A percentile compares a stretch with the other conserved stretches of the same genome.
Evolutionary conservation across 2,888 invertebrate species (phyloP).

Genomic region (Drosophila tanythrix): DNA sequence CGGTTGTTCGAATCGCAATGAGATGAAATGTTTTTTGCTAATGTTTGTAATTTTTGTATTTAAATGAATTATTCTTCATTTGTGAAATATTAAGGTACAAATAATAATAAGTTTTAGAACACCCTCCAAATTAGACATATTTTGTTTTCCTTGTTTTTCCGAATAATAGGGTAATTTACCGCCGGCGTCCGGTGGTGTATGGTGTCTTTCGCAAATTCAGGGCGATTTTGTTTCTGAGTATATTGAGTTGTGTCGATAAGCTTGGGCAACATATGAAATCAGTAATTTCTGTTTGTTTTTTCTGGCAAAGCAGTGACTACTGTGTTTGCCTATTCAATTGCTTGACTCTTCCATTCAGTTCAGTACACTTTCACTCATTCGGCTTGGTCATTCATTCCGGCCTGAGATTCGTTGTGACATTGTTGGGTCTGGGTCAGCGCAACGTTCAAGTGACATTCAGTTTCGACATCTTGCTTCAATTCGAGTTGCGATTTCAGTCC

Average conservation of each 20-base stretch:
- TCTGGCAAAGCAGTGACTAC: too few relatives aligned
- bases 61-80: too few relatives aligned
- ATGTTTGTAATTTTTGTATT: too few relatives aligned
- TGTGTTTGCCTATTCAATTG: too few relatives aligned
- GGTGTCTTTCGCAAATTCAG: too few relatives aligned
- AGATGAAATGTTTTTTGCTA: neutral
- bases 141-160: neutral
- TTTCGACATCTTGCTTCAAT: constrained; percentile 22
- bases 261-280: too few relatives aligned
- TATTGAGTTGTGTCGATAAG: too few relatives aligned
- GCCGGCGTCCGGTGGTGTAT: neutral
- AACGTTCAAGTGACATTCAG: constrained; percentile 46
- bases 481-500: constrained; percentile 28
- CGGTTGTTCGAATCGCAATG: too few relatives aligned
- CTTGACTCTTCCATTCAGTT: constrained; percentile 30
- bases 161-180: too few relatives aligned
- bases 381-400: constrained; percentile 32
- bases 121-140: neutral
- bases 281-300: too few relatives aligned
- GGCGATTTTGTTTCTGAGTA: too few relatives aligned
- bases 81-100: neutral
- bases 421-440: constrained; percentile 26
- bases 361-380: constrained; percentile 30
- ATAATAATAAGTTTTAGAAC: neutral
- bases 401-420: constrained; percentile 11